These are phyloP conservation scores for Grus americana DNA, from an alignment of 2,113 vertebrate genomes.

Conservation along the genomic window DNA sequence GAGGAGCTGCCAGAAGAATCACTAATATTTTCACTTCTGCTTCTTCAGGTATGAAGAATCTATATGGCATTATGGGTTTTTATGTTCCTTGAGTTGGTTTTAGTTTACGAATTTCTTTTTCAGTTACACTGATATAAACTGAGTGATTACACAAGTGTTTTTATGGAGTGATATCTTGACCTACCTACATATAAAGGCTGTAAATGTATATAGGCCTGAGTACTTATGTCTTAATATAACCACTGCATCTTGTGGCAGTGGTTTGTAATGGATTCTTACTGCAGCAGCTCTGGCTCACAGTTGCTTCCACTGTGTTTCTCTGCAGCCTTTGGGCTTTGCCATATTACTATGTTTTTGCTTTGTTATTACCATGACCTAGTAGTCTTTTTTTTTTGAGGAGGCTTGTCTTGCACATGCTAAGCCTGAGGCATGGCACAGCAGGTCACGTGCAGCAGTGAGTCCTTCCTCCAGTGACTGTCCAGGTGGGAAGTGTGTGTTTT, in stretches of 20 bases:
- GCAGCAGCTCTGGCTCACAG: background rate
- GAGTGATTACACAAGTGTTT: background rate
- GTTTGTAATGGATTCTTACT: background rate
- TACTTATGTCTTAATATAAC: background rate
- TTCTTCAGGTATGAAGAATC: background rate
- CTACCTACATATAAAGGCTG: background rate
- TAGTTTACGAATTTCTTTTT: background rate
- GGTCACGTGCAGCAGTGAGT: background rate
- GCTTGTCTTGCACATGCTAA: background rate
- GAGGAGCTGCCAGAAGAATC: background rate
- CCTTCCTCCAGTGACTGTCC: background rate
- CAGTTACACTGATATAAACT: background rate
- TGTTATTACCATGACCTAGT: background rate
- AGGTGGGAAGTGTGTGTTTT: background rate
- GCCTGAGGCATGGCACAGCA: background rate
- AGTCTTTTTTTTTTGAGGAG: background rate
- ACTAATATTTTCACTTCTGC: background rate
- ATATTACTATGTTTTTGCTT: background rate
- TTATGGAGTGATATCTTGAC: background rate
- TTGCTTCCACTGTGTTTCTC: background rate
- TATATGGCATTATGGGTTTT: background rate
- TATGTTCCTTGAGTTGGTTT: background rate
- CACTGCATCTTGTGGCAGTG: background rate
- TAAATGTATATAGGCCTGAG: background rate
- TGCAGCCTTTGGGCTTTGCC: background rate